Conservation (phyloP, 2,113 vertebrate genomes). For the Siphamia tubifer region DNA sequence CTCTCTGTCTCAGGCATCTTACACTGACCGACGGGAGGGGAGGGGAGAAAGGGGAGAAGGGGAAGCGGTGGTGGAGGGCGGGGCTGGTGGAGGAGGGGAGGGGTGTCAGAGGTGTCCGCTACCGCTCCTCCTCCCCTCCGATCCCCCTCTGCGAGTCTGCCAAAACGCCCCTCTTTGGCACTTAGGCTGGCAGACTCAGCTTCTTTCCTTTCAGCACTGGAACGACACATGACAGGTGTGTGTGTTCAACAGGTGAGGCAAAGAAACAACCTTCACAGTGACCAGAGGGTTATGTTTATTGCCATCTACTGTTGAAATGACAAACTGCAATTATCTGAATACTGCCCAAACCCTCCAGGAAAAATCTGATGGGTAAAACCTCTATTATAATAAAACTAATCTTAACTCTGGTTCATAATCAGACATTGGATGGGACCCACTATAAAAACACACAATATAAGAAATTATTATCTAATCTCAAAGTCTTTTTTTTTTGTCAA, state of each 20-base stretch:
- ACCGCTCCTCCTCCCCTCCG: slow-evolving; percentile 56
- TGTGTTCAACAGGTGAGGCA: background rate
- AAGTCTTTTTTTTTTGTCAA: too few species aligned
- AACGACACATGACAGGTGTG: slow-evolving; percentile 32
- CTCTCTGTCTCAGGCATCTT: slow-evolving; percentile 93
- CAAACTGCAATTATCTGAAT: too few species aligned
- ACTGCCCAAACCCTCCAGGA: too few species aligned
- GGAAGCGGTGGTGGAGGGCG: slow-evolving; percentile 67
- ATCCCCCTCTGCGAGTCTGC: slow-evolving; percentile 70
- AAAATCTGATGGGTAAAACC: too few species aligned
- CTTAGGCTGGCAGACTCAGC: slow-evolving; percentile 98
- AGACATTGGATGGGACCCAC: too few species aligned
- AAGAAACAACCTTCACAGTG: background rate
- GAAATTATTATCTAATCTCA: too few species aligned
- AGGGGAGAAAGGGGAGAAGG: slow-evolving; percentile 73
- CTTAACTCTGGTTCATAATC: too few species aligned
- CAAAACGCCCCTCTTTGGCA: slow-evolving; percentile 84
- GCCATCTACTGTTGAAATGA: too few species aligned
- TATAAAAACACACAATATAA: too few species aligned
- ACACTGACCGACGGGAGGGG: slow-evolving; percentile 76
- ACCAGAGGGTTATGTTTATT: too few species aligned
- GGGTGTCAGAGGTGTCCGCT: slow-evolving; percentile 79
- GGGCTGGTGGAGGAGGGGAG: slow-evolving; percentile 77
- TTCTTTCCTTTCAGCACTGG: slow-evolving; percentile 99
- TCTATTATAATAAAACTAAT: too few species aligned